Conservation (phyloP, 2,113 vertebrate species). For the Ahaetulla prasina region DNA sequence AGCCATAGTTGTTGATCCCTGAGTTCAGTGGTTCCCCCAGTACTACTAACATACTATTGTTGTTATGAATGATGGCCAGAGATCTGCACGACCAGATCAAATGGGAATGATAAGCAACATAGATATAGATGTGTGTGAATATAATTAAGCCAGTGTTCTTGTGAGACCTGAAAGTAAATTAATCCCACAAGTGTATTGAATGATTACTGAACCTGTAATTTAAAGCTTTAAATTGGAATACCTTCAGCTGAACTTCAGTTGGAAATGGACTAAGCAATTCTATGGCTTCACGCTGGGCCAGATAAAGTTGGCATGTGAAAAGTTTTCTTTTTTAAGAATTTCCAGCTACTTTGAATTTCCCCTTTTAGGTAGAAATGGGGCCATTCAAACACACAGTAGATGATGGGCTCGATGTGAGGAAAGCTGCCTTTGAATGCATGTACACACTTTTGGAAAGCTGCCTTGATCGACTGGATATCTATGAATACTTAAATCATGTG, state of each 20-base stretch:
- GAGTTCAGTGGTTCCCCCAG: neutral
- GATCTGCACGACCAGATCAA: neutral
- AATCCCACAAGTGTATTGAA: neutral
- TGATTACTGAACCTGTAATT: neutral
- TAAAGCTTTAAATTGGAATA: neutral
- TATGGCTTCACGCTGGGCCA: neutral
- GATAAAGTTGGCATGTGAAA: neutral
- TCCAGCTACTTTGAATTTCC: neutral
- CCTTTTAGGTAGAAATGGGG: slow-evolving; percentile 90
- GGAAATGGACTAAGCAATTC: neutral
- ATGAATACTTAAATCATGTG: slow-evolving; percentile 86
- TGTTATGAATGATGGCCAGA: neutral
- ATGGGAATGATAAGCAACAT: neutral
- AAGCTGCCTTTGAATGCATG: slow-evolving; percentile 94
- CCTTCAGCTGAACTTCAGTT: neutral
- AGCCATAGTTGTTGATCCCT: neutral
- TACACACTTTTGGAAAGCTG: slow-evolving; percentile 91
- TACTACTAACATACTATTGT: neutral
- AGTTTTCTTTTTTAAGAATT: neutral
- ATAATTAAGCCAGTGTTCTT: neutral
- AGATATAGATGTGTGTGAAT: neutral
- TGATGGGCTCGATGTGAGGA: slow-evolving; percentile 88
- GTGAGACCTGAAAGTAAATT: neutral
- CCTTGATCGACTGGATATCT: slow-evolving; percentile 84
- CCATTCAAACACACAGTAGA: slow-evolving; percentile 95